Base-by-base conservation (phyloP, 2,113 vertebrate species). In the Hypocryptadius cinnamomeus region DNA sequence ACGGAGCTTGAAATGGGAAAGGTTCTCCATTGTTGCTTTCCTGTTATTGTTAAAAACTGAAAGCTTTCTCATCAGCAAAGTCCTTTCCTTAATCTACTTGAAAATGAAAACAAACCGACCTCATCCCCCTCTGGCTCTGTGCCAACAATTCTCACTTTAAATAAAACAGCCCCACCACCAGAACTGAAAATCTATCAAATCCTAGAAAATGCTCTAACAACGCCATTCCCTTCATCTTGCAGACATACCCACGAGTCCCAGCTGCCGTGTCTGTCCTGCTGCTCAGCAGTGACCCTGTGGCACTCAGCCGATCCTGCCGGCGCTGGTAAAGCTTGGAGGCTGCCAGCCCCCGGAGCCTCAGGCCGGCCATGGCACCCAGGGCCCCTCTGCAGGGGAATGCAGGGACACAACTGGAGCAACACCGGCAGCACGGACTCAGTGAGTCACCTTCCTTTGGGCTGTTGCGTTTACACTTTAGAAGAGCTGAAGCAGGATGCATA, bases 321-420 rank as follows among this genome's bases (percentile, higher is more conserved):
- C 97, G 89, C 31, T 74, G 95, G 33, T 97, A 98, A 8, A 98
- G 96, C 28, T 72, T 96, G 65, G 97, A 98, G 31, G 95, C 94
- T 8, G 96, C 79, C 50, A 97, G 93, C 8, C 85, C 90, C n/a
- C 70, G 65, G 39, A 97, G 97, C 40, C 93, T 80, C 79, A 92
- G 69, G 69, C 61, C 6, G 15, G 97, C 94, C 97, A 98, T 97
- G 89, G 87, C 84, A 94, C 86, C 88, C 86, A 60, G 6, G 47
- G 78, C 86, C 88, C 30, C 90, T 42, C 78, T 6, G 77, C 76
- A 56, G 63, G 90, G 73, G 91, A 90, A 74, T 5, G 77, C 85
- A 45, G 56, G 81, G 93, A 79, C 59, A 84, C 90, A 59, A 6
- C 66, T 22, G 87, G 81, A 94, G 89, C 82, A 54, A 21, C 66